A percentile compares a stretch with the other conserved stretches of the same genome.
Evolutionary conservation across 2,888 invertebrate genomes (phyloP).

Genomic region (Drosophila borborema): DNA sequence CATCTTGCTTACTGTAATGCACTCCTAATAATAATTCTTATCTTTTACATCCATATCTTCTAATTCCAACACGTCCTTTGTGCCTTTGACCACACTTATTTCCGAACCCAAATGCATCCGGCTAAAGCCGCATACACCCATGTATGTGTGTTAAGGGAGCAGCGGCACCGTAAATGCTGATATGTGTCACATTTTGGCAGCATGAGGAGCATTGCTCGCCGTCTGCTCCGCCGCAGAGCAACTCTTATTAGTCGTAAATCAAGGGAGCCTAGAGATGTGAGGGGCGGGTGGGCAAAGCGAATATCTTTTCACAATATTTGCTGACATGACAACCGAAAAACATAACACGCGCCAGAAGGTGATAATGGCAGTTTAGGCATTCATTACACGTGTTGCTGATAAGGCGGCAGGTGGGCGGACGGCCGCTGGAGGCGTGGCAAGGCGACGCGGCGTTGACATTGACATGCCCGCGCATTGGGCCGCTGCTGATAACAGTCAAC

Average conservation of each 20-base stretch:
- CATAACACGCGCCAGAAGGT: conserved; percentile 72
- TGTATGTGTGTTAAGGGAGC: conserved; percentile 7
- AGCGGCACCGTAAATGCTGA: conserved; percentile 66
- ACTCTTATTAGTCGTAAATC: conserved; percentile 51
- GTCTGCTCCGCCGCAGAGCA: conserved; percentile 5
- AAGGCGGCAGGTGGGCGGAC: conserved; percentile 53
- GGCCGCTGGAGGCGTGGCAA: conserved; percentile 11
- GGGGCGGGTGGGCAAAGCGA: conserved; percentile 8
- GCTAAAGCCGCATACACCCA: conserved; percentile 12
- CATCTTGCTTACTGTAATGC: neutral
- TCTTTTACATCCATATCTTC: neutral
- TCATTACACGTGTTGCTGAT: conserved; percentile 81
- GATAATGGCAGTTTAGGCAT: conserved; percentile 81
- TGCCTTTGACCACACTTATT: conserved; percentile 2
- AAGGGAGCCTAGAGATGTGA: conserved; percentile 5
- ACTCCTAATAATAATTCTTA: neutral
- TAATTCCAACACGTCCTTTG: neutral
- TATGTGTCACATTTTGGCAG: conserved; percentile 71
- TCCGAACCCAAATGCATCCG: conserved; percentile 36
- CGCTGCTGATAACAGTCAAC: conserved; percentile 78
- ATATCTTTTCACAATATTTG: conserved; percentile 78
- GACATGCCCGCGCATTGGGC: conserved; percentile 62
- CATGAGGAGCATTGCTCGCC: conserved; percentile 42
- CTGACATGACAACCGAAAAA: conserved; percentile 80
- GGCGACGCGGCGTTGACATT: conserved; percentile 51